These are phyloP conservation scores for Andrena cerasifolii DNA, from an alignment of 1,140 invertebrate species.

Conservation along the genomic window DNA sequence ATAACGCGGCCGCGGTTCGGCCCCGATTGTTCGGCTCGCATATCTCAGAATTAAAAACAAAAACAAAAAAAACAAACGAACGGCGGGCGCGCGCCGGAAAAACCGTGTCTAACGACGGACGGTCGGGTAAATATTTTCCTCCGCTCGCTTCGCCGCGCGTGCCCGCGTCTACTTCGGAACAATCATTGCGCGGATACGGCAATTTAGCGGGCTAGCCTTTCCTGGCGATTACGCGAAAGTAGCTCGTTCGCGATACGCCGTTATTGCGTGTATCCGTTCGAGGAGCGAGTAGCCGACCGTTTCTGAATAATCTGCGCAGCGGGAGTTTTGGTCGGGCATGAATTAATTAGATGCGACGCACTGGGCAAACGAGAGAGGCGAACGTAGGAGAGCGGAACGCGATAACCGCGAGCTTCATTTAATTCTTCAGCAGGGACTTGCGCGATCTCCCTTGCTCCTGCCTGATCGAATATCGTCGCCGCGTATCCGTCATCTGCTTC, in stretches of 20 bases:
- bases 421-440: not conserved
- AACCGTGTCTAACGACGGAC: not conserved
- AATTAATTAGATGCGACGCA: slow-evolving; percentile 16
- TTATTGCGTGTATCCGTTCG: not conserved
- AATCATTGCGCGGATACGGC: not conserved
- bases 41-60: slow-evolving; percentile 24
- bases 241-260: not conserved
- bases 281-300: not conserved
- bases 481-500: not conserved
- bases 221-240: not conserved
- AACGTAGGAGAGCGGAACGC: not conserved
- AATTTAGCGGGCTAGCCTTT: not conserved
- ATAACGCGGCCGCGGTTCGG: slow-evolving; percentile 15
- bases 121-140: not conserved
- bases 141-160: not conserved
- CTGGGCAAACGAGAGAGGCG: not conserved
- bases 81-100: not conserved
- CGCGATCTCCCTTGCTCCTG: not conserved
- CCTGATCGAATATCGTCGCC: not conserved
- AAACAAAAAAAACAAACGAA: not conserved
- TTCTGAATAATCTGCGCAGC: not conserved
- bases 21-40: not conserved
- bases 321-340: not conserved
- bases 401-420: not conserved
- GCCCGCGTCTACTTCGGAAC: not conserved